Evolutionary conservation across 2,113 vertebrate genomes (phyloP).

Genomic region (Osmerus mordax): DNA sequence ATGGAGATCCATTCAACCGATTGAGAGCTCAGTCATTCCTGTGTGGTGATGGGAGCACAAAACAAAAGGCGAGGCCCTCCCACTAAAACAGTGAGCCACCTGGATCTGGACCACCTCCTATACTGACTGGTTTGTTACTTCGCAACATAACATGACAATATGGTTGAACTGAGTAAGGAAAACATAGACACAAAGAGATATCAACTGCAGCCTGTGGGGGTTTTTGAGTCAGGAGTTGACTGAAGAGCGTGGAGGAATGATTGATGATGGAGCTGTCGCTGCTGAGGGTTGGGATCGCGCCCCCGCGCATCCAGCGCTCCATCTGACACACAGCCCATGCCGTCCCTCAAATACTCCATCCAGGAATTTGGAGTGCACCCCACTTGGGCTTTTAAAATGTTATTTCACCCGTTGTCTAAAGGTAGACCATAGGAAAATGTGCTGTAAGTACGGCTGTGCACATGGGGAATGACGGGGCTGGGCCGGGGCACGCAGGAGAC

Average conservation of each 20-base stretch:
- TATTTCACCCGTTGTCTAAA: conserved; percentile 42
- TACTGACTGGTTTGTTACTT: conserved; percentile 27
- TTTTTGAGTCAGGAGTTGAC: conserved; percentile 58
- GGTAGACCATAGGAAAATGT: conserved; percentile 39
- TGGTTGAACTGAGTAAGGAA: conserved; percentile 46
- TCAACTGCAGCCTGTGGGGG: conserved; percentile 22
- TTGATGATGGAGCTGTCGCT: conserved; percentile 64
- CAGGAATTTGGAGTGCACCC: conserved; percentile 53
- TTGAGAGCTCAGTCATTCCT: conserved; percentile 14
- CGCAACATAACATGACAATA: conserved; percentile 46
- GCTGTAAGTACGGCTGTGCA: conserved; percentile 14
- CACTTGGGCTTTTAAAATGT: conserved; percentile 43
- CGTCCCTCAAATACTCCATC: conserved; percentile 51
- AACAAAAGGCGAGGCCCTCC: conserved; percentile 53
- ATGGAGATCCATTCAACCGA: conserved; percentile 13
- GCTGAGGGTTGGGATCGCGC: conserved; percentile 47
- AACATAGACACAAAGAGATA: conserved; percentile 58
- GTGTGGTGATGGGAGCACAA: conserved; percentile 36
- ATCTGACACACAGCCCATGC: conserved; percentile 32
- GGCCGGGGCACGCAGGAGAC: not conserved
- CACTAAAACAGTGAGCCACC: conserved; percentile 49
- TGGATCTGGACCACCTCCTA: conserved; percentile 38
- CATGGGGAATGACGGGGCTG: not conserved
- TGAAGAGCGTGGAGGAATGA: conserved; percentile 56
- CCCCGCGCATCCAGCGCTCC: conserved; percentile 40